These are phyloP conservation scores for Protomyctophum bolini DNA, from an alignment of 2,113 vertebrate genomes.

Conservation along the genomic window DNA sequence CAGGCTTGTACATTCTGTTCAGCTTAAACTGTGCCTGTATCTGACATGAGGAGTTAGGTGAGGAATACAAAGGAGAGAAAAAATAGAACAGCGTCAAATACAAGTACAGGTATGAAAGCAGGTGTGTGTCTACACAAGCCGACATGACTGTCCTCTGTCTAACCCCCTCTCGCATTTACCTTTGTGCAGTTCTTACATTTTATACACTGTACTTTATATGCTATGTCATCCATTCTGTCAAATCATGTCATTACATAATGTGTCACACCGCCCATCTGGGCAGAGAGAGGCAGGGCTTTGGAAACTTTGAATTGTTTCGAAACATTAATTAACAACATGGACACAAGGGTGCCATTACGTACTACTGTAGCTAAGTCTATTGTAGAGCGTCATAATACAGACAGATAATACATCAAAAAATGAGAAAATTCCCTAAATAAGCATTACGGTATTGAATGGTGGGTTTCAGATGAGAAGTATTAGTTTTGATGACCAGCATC, in stretches of 20 bases:
- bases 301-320: too few relatives aligned
- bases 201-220: not conserved
- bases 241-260: not conserved
- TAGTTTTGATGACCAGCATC: too few relatives aligned
- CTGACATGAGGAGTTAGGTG: slow-evolving; percentile 13
- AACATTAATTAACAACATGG: too few relatives aligned
- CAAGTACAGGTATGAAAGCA: not conserved
- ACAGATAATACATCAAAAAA: too few relatives aligned
- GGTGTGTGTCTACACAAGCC: not conserved
- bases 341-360: too few relatives aligned
- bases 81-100: not conserved
- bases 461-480: too few relatives aligned
- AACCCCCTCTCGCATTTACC: not conserved
- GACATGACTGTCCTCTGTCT: slow-evolving; percentile 8
- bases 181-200: not conserved
- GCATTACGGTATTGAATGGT: too few relatives aligned
- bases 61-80: not conserved
- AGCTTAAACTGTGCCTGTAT: slow-evolving; percentile 44
- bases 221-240: not conserved
- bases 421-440: too few relatives aligned
- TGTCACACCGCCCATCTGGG: not conserved
- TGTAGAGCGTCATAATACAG: too few relatives aligned
- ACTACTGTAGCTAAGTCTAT: too few relatives aligned
- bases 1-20: slow-evolving; percentile 43
- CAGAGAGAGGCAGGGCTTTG: too few relatives aligned